Percentiles rank a stretch among this genome's conserved stretches.
These are phyloP conservation scores for Tonatia bakeri DNA, from an alignment of 2,113 vertebrate species.

Conservation along the genomic window DNA sequence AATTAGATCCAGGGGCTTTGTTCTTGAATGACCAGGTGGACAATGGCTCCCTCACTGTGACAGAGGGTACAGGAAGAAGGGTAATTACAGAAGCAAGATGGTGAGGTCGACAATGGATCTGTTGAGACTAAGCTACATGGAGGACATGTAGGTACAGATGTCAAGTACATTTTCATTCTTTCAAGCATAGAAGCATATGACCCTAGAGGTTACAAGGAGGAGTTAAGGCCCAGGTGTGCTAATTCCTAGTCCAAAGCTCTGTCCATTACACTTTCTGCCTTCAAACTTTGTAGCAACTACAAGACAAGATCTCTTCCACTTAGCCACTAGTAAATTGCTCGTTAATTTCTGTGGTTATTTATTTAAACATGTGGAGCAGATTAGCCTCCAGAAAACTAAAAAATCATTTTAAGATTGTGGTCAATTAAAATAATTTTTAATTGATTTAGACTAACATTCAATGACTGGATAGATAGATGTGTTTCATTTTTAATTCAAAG, in stretches of 20 bases:
- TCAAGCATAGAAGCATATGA: background rate
- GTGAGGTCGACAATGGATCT: background rate
- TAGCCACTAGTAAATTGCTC: background rate
- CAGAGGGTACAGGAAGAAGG: background rate
- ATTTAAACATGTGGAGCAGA: background rate
- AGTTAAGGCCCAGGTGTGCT: background rate
- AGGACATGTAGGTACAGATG: background rate
- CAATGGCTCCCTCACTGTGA: background rate
- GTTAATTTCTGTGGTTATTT: background rate
- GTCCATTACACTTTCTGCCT: background rate
- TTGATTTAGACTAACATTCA: background rate
- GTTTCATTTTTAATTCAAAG: slow-evolving; percentile 5
- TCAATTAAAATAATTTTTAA: background rate
- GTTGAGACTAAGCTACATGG: background rate
- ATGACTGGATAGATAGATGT: background rate
- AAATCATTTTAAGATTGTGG: background rate
- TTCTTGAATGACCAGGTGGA: background rate
- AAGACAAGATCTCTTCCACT: background rate
- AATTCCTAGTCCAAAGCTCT: background rate
- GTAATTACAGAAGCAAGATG: background rate
- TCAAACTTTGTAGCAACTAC: background rate
- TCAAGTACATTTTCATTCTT: background rate
- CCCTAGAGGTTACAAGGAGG: background rate
- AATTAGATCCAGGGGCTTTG: background rate
- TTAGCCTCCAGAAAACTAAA: slow-evolving; percentile 9